These are phyloP conservation scores for human (Homo sapiens) DNA, from an alignment of 2,113 vertebrate species.

Conservation along the genomic window GRCh38 chr15:23642501-23643000, in stretches of 20 bases:
- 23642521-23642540: not conserved
- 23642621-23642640: accelerated
- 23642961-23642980: not conserved
- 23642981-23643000: accelerated
- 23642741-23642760: not conserved
- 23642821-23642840: accelerated
- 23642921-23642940: no score
- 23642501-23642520: not conserved
- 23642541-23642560: accelerated
- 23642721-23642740: accelerated
- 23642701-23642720: no score
- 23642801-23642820: not conserved
- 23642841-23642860: no score
- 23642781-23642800: not conserved
- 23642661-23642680: not conserved
- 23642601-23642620: not conserved
- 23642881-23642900: not conserved
- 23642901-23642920: accelerated
- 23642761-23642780: not conserved
- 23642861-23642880: not conserved
- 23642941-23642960: no score
- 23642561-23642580: accelerated
- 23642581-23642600: not conserved
- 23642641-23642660: accelerated
- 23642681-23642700: not conserved